Evolutionary conservation across 2,113 vertebrate genomes (phyloP), one percentile per base, ranked within the genome.

Genomic region (Arenaria interpres): DNA sequence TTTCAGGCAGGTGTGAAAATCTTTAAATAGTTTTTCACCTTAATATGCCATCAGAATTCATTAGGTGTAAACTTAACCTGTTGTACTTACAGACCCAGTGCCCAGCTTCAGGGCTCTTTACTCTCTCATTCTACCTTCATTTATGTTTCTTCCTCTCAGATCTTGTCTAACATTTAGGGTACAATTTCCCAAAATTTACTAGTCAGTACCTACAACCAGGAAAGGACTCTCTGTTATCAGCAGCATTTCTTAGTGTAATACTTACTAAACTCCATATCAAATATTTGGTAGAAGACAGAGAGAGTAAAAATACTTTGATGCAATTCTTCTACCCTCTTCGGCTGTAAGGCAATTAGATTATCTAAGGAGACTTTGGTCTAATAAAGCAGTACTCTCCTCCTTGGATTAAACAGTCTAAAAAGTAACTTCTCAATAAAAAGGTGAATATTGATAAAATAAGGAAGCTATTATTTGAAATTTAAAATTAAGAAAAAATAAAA

Each of bases 211-310:
- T 92, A 11, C 12, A 77, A 7, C 12, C 14, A 59, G 25, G 23
- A 57, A 28, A 0, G 1, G 3, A 32, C 9, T 62, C 11, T 27
- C 19, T 74, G 10, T 37, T 50, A 50, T 24, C 6, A n/a, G 24
- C 28, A 17, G 21, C 62, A 53, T 18, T 60, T 80, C 46, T 82
- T 4, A 35, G 14, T 32, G 12, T 43, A 48, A 45, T 62, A 43
- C 7, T 75, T 50, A 12, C 7, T 54, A 43, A 64, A 63, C 22
- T 57, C 12, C 3, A 4, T 28, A 57, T 27, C 3, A 80, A 80
- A 62, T 86, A 69, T 57, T 90, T 88, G 13, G 22, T 66, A 22
- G 7, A 60, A 73, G 57, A 28, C 12, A 68, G 72, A 78, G 15
- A 15, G 30, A 68, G 4, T 46, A 43, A 67, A 93, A 78, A 51